Evolutionary conservation across 2,113 vertebrate genomes (phyloP), one percentile per base, ranked within the genome.

Genomic region (Saimiri boliviensis): DNA sequence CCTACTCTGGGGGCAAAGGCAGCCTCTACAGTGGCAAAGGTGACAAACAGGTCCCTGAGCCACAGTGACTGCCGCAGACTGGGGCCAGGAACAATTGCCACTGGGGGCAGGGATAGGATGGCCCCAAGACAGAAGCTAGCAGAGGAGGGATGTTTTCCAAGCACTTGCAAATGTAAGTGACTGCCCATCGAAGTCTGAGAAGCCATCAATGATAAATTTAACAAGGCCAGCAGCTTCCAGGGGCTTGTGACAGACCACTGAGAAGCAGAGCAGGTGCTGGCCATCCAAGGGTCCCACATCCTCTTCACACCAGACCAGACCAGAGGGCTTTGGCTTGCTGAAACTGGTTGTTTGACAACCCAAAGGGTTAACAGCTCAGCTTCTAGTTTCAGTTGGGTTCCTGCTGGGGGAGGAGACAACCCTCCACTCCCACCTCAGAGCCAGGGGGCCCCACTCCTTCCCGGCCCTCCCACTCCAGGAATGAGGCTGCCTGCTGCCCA

Each of bases 401-500:
- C 81, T 97, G 95, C 94, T 52, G 87, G 80, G 85, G 97, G 91
- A 97, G 98, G 97, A 92, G 94, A 98, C 91, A 97, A 94, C 93
- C 96, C 92, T 71, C 93, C 96, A 94, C 93, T 94, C 93, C 77
- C 32, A 89, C 27, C 0, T 93, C 89, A 91, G 56, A 82, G 80
- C 80, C 58, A n/a, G n/a, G 37, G 40, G 81, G 23, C 17, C 0
- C 96, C 95, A 89, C 96, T 80, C 92, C 37, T 45, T 27, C 96
- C 90, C 1, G 11, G 49, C 45, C 93, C 93, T 89, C 96, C 95
- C 97, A 97, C 97, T 98, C 95, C 94, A 98, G 97, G 98, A 98
- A 99, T 97, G 98, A 98, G 98, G 98, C 97, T 97, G 94, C 95
- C 84, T 56, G 95, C 98, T 98, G 98, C 98, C 98, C 98, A 97